Percentiles rank a stretch among this genome's conserved stretches.
phyloP scores from a whole-genome alignment of 2,888 invertebrate genomes.

The Neocrepidodera transversa region DNA sequence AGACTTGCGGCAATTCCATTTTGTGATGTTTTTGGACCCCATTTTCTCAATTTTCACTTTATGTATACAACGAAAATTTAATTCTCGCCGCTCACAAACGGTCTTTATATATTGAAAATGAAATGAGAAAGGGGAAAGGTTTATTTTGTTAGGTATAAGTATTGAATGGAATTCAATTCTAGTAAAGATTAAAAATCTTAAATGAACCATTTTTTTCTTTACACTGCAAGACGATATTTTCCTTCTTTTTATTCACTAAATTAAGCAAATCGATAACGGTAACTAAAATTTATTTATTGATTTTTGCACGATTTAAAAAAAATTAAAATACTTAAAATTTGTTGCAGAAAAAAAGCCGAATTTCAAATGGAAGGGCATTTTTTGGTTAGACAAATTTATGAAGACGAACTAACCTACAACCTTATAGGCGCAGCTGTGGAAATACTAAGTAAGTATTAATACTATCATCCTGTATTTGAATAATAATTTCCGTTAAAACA shows the following conservation, averaged over 20 bases:
- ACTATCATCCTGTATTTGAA: background rate
- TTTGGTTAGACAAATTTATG: constrained; percentile 92
- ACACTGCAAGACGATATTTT: too few relatives aligned
- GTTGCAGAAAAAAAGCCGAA: constrained; percentile 84
- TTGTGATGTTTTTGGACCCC: background rate
- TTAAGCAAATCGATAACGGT: too few relatives aligned
- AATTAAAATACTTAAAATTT: too few relatives aligned
- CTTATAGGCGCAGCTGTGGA: constrained; percentile 91
- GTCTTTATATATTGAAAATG: constrained; percentile 5
- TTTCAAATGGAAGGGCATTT: constrained; percentile 96
- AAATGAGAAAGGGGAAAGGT: background rate
- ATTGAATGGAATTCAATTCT: background rate
- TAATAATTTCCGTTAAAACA: background rate
- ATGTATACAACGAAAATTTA: constrained; percentile 1
- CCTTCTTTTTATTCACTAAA: too few relatives aligned
- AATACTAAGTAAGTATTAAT: constrained; percentile 77
- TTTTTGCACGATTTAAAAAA: too few relatives aligned
- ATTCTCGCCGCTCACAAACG: constrained; percentile 6
- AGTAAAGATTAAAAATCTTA: too few relatives aligned
- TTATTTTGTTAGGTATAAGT: constrained; percentile 5
- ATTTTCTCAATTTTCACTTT: constrained; percentile 4
- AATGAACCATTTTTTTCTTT: too few relatives aligned
- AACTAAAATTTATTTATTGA: too few relatives aligned
- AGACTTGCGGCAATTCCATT: constrained; percentile 7
- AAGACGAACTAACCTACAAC: constrained; percentile 94